Conservation (phyloP, 1,140 invertebrate species). For the Hylaeus anthracinus region DNA sequence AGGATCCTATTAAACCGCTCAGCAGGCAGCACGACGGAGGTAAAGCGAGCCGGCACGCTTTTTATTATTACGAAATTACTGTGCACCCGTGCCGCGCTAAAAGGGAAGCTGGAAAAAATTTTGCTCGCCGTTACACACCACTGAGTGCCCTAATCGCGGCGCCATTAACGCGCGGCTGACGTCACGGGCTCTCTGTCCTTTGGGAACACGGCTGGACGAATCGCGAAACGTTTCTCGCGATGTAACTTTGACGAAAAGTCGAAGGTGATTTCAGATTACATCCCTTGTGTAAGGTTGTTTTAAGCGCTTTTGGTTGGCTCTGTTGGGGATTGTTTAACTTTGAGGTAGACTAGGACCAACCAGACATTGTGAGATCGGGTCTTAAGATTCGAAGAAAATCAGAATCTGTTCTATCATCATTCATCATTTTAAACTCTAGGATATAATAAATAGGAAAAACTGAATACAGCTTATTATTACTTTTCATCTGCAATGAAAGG, state of each 20-base stretch:
- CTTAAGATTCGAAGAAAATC: no score
- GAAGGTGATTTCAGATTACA: not conserved
- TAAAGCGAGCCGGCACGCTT: slow-evolving; percentile 65
- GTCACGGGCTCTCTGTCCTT: slow-evolving; percentile 25
- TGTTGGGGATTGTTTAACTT: no score
- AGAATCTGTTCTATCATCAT: no score
- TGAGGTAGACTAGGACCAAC: no score
- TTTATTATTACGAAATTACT: slow-evolving; percentile 73
- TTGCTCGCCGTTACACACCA: slow-evolving; percentile 48
- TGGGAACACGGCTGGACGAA: not conserved
- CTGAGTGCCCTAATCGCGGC: slow-evolving; percentile 61
- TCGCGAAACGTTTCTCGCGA: not conserved
- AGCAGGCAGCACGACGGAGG: slow-evolving; percentile 64
- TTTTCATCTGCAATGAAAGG: no score
- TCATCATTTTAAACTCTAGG: no score
- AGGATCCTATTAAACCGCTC: slow-evolving; percentile 71
- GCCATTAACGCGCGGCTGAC: slow-evolving; percentile 53
- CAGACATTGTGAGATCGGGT: no score
- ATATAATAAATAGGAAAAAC: no score
- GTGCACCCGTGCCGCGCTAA: slow-evolving; percentile 55
- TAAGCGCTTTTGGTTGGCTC: no score
- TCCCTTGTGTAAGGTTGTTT: not conserved
- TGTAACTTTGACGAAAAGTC: not conserved
- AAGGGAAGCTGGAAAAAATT: slow-evolving; percentile 58
- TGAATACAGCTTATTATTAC: no score